Percentiles rank a stretch among this genome's conserved stretches.
phyloP scores from a whole-genome alignment of 1,140 invertebrate genomes.

The Parasteatoda tepidariorum region DNA sequence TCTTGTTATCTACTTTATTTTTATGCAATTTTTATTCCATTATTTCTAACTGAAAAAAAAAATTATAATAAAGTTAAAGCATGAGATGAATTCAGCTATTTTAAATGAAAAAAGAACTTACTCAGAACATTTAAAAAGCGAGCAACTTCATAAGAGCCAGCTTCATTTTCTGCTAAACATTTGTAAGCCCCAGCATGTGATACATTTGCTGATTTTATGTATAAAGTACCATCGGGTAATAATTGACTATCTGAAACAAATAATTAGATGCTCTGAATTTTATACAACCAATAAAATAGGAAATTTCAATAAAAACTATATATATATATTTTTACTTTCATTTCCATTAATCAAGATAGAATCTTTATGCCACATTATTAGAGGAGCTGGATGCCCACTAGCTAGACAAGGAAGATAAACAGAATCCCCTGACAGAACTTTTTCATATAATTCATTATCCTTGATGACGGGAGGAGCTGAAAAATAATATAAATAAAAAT shows the following conservation, averaged over 20 bases:
- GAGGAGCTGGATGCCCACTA: constrained; percentile 63
- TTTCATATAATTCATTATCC: constrained; percentile 9
- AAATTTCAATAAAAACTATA: background rate
- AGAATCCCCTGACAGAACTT: constrained; percentile 42
- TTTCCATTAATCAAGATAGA: constrained; percentile 24
- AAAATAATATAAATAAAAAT: constrained; percentile 1
- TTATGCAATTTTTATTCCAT: too few species aligned
- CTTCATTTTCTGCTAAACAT: constrained; percentile 69
- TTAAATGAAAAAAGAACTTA: too few species aligned
- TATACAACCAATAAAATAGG: background rate
- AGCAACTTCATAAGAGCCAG: constrained; percentile 65
- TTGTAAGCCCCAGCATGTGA: constrained; percentile 68
- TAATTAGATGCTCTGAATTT: background rate
- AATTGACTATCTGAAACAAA: constrained; percentile 19
- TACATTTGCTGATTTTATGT: constrained; percentile 33
- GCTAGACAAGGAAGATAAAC: constrained; percentile 61
- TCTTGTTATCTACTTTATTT: too few species aligned
- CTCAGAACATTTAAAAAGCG: constrained; percentile 68
- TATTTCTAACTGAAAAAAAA: too few species aligned
- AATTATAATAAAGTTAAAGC: too few species aligned
- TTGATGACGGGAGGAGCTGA: constrained; percentile 35
- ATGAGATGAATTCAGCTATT: too few species aligned
- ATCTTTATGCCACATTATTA: constrained; percentile 71
- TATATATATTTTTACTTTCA: constrained; percentile 12
- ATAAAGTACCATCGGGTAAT: constrained; percentile 36